Evolutionary conservation across 2,888 invertebrate species (phyloP).

Genomic region (Tetanocera ferruginea): DNA sequence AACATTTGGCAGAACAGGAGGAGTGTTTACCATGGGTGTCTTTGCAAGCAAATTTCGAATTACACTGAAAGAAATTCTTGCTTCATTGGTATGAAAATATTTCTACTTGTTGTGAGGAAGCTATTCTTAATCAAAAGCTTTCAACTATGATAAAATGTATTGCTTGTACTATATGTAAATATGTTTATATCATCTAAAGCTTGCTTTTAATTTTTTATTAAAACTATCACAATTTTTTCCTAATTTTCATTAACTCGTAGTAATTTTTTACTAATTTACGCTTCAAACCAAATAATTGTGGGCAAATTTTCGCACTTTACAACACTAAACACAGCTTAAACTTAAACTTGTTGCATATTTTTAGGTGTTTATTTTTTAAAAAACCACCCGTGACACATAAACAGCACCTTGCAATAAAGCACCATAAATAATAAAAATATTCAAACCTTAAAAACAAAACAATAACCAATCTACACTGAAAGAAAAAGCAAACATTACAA

Average conservation of each 20-base stretch:
- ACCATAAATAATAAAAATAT: not conserved
- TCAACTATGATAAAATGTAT: too few species aligned
- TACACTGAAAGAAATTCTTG: too few species aligned
- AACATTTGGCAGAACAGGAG: too few species aligned
- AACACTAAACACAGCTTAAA: conserved; percentile 19
- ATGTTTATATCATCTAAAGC: too few species aligned
- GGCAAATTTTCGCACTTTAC: conserved; percentile 53
- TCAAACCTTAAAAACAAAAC: conserved; percentile 16
- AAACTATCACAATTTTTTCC: not conserved
- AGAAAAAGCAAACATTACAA: conserved; percentile 24
- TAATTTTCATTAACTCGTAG: conserved; percentile 5
- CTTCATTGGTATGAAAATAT: too few species aligned
- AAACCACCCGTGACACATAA: not conserved
- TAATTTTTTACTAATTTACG: not conserved
- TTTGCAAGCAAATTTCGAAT: too few species aligned
- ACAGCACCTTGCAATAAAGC: not conserved
- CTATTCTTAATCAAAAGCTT: too few species aligned
- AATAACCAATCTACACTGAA: not conserved
- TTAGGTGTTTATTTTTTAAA: conserved; percentile 20
- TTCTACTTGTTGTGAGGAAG: too few species aligned
- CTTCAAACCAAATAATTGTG: conserved; percentile 26
- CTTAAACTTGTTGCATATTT: conserved; percentile 33
- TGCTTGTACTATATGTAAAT: too few species aligned
- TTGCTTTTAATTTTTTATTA: not conserved
- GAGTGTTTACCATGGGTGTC: too few species aligned